Evolutionary conservation across 2,797 vertebrate species (phyloP), one percentile per base, ranked within the genome.

Genomic region (Urophycis tenuis): DNA sequence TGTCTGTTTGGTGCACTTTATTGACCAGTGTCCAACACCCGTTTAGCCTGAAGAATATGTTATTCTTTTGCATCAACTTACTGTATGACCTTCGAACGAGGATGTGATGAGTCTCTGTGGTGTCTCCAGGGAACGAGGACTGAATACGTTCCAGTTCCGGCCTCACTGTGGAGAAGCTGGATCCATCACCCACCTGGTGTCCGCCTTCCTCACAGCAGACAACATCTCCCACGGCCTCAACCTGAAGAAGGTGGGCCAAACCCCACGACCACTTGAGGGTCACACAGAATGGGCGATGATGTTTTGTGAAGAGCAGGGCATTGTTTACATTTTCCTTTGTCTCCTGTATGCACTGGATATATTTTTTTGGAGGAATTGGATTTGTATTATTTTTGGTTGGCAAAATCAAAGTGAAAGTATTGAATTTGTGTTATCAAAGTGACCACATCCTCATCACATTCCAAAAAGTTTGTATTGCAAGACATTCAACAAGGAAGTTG

Each of bases 191-290:
- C 97, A 99, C 84, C 90, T 99, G 78, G 96, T 97, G 34, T 95
- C 96, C 0, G 96, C 97, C 84, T 99, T 99, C 87, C 92, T 99
- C 32, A 96, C 95, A 1, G 95, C 96, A 0, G 97, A 99, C 91
- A 99, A 99, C 89, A 99, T 99, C 89, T 98, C 97, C 39, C 97
- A 99, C 0, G 97, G 97, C 79, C 92, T 99, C 83, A 97, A 98
- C 87, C 93, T 99, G 53, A 99, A 98, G 85, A 97, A 98, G 96
- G 97, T 99, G 89, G 72, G 9, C 7, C 15, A 22, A 5, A 72
- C 22, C 31, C 15, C 31, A 70, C 14, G 7, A 15, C 34, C 1
- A 34, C 31, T n/a, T 22, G 32, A 3, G 69, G n/a, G 30, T 22
- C 19, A 22, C 2, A 4, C 4, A 22, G n/a, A 22, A n/a, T 1